phyloP scores from a whole-genome alignment of 2,888 invertebrate species.

The Argynnis bischoffii region DNA sequence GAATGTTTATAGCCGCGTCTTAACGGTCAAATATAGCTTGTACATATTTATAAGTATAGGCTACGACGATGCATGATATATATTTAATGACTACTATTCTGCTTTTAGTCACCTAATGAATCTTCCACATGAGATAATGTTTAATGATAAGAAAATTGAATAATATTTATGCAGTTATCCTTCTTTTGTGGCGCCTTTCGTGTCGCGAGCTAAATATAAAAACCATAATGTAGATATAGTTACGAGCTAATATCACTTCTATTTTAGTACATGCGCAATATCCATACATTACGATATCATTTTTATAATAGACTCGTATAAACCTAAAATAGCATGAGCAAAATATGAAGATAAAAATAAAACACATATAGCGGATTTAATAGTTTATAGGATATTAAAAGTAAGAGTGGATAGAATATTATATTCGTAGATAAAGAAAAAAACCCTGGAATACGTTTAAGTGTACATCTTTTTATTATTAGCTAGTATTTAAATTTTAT shows the following conservation, averaged over 20 bases:
- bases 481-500: too few relatives aligned
- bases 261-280: slow-evolving; percentile 32
- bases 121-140: slow-evolving; percentile 32
- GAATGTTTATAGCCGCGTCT: slow-evolving; percentile 32
- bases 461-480: too few relatives aligned
- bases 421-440: neutral
- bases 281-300: slow-evolving; percentile 32
- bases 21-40: slow-evolving; percentile 21
- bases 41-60: slow-evolving; percentile 31
- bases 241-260: slow-evolving; percentile 32
- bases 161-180: slow-evolving; percentile 16
- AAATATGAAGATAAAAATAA: slow-evolving; percentile 2
- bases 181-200: slow-evolving; percentile 21
- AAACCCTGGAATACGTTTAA: too few relatives aligned
- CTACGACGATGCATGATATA: slow-evolving; percentile 30
- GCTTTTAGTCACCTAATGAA: slow-evolving; percentile 33
- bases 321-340: slow-evolving; percentile 1
- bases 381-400: too few relatives aligned
- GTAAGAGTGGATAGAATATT: neutral
- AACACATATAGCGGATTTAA: too few relatives aligned
- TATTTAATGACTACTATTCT: slow-evolving; percentile 31
- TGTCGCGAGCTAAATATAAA: slow-evolving; percentile 24
- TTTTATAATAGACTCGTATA: slow-evolving; percentile 18
- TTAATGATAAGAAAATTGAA: slow-evolving; percentile 31
- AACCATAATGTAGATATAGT: slow-evolving; percentile 32